These are phyloP conservation scores for Alcedo quadribrachys DNA, from an alignment of 2,797 vertebrate genomes.

Conservation along the genomic window DNA sequence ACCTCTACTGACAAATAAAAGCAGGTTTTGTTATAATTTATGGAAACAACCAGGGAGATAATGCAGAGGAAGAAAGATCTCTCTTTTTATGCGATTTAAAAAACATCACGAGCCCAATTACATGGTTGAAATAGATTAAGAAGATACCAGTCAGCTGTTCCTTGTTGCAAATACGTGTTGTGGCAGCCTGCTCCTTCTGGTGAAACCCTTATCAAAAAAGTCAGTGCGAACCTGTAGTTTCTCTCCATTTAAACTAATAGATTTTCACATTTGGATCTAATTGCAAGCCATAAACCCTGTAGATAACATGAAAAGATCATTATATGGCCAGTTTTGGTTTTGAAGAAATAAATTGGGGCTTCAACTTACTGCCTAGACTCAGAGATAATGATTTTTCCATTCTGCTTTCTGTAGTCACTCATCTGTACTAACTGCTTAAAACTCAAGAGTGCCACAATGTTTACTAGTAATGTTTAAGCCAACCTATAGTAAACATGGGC, in stretches of 20 bases:
- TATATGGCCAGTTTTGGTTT: neutral
- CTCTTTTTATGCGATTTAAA: neutral
- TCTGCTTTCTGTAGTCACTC: neutral
- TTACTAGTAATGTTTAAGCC: neutral
- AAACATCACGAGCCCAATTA: neutral
- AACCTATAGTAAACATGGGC: neutral
- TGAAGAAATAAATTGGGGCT: neutral
- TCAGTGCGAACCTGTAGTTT: neutral
- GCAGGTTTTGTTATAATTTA: neutral
- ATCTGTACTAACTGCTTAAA: neutral
- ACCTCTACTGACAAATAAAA: neutral
- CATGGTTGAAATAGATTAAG: neutral
- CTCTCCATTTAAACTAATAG: neutral
- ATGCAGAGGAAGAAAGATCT: neutral
- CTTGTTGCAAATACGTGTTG: neutral
- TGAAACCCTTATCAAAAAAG: neutral
- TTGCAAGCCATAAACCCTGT: neutral
- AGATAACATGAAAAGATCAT: neutral
- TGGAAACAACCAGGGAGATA: neutral
- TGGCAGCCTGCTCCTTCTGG: neutral
- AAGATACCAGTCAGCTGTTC: neutral
- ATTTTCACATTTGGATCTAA: constrained; percentile 19
- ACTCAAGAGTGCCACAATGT: neutral
- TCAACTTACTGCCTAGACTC: neutral
- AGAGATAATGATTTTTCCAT: neutral